Conservation (phyloP, 2,797 vertebrate genomes). For the Masticophis lateralis region DNA sequence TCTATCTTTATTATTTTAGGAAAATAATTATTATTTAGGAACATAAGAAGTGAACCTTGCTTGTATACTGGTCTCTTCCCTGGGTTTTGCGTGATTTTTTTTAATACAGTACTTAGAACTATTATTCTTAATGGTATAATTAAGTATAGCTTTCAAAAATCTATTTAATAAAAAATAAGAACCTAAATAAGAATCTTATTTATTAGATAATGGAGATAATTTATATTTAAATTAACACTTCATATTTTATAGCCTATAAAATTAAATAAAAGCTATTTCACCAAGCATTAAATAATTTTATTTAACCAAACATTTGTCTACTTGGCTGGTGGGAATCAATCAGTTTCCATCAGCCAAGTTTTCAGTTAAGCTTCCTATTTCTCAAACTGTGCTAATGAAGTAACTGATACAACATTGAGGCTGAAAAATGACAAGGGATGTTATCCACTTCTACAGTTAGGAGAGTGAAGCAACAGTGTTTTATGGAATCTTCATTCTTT, state of each 20-base stretch:
- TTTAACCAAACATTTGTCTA: neutral
- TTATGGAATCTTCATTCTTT: neutral
- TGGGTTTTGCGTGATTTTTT: neutral
- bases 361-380: neutral
- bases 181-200: neutral
- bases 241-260: neutral
- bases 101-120: neutral
- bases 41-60: neutral
- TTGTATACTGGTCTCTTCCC: neutral
- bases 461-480: neutral
- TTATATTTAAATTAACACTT: neutral
- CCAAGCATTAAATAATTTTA: neutral
- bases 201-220: neutral
- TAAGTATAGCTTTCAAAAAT: neutral
- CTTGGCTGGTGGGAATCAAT: neutral
- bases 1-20: neutral
- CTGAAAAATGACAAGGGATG: neutral
- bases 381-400: neutral
- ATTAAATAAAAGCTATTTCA: neutral
- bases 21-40: neutral
- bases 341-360: neutral
- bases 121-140: neutral
- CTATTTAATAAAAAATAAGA: neutral
- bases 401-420: neutral
- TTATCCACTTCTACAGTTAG: neutral